phyloP scores from a whole-genome alignment of 2,113 vertebrate genomes.

The Anguilla rostrata region DNA sequence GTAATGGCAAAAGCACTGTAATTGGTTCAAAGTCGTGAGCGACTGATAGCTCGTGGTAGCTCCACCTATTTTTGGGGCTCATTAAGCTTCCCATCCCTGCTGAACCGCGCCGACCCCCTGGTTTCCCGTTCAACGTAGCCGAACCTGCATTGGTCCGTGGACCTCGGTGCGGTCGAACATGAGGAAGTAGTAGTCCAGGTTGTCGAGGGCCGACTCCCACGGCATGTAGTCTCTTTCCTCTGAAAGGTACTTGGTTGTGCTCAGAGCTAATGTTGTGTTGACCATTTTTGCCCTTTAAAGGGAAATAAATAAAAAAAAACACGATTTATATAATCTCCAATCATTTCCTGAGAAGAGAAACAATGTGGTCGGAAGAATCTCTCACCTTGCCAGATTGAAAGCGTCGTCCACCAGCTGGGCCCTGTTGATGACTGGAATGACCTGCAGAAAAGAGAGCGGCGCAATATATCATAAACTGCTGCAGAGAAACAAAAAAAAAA shows the following conservation, averaged over 20 bases:
- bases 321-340: not conserved
- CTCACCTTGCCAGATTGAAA: slow-evolving; percentile 88
- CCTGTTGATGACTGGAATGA: slow-evolving; percentile 80
- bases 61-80: not conserved
- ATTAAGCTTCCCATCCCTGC: not conserved
- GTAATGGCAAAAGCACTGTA: not conserved
- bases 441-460: slow-evolving; percentile 56
- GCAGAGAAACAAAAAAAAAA: not conserved
- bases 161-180: slow-evolving; percentile 89
- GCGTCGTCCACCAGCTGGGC: slow-evolving; percentile 85
- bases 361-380: not conserved
- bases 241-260: slow-evolving; percentile 77
- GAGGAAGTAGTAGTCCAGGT: slow-evolving; percentile 75
- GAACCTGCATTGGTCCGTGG: slow-evolving; percentile 80
- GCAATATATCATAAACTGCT: too few species aligned
- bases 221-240: slow-evolving; percentile 77
- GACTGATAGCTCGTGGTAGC: not conserved
- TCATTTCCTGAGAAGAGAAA: not conserved
- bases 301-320: not conserved
- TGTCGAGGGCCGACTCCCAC: slow-evolving; percentile 79
- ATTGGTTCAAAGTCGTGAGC: not conserved
- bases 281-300: slow-evolving; percentile 70
- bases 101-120: not conserved
- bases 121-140: not conserved
- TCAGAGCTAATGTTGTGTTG: slow-evolving; percentile 71